A percentile compares a stretch with the other conserved stretches of the same genome.
These are phyloP conservation scores for Macrosoma leucophasiata DNA, from an alignment of 2,888 invertebrate species.

Conservation along the genomic window DNA sequence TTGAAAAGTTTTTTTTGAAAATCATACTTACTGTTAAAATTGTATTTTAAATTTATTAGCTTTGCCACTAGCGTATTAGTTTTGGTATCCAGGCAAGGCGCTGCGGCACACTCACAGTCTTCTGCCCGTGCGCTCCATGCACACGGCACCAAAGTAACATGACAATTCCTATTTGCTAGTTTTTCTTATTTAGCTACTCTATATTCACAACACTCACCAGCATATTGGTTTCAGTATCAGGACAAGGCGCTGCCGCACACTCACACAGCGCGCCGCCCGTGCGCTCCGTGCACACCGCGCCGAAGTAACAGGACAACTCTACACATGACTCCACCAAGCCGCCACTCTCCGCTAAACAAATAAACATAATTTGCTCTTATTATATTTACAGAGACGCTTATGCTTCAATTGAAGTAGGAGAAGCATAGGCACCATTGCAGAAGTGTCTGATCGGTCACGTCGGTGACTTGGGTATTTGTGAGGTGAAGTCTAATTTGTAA, in stretches of 20 bases:
- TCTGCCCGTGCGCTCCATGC: slow-evolving; percentile 83
- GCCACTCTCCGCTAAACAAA: slow-evolving; percentile 79
- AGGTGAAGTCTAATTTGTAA: too few relatives aligned
- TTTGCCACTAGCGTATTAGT: slow-evolving; percentile 70
- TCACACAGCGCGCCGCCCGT: slow-evolving; percentile 84
- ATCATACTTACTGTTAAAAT: too few relatives aligned
- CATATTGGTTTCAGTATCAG: slow-evolving; percentile 66
- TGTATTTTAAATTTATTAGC: too few relatives aligned
- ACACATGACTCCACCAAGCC: slow-evolving; percentile 81
- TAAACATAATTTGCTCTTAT: too few relatives aligned
- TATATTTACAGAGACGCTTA: too few relatives aligned
- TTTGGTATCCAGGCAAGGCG: slow-evolving; percentile 63
- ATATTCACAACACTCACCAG: slow-evolving; percentile 53
- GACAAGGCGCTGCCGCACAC: slow-evolving; percentile 78
- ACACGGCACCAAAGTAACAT: slow-evolving; percentile 89
- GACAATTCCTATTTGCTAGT: too few relatives aligned
- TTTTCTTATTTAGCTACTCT: too few relatives aligned
- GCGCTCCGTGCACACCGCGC: slow-evolving; percentile 86
- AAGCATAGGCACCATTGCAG: too few relatives aligned
- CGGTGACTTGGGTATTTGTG: too few relatives aligned
- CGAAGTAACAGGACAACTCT: slow-evolving; percentile 87
- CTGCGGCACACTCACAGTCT: slow-evolving; percentile 85
- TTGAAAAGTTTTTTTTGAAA: too few relatives aligned
- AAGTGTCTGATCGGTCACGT: too few relatives aligned
- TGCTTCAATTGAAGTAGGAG: too few relatives aligned